Evolutionary conservation across 2,888 invertebrate species (phyloP).

Genomic region (Embidobia sp.): DNA sequence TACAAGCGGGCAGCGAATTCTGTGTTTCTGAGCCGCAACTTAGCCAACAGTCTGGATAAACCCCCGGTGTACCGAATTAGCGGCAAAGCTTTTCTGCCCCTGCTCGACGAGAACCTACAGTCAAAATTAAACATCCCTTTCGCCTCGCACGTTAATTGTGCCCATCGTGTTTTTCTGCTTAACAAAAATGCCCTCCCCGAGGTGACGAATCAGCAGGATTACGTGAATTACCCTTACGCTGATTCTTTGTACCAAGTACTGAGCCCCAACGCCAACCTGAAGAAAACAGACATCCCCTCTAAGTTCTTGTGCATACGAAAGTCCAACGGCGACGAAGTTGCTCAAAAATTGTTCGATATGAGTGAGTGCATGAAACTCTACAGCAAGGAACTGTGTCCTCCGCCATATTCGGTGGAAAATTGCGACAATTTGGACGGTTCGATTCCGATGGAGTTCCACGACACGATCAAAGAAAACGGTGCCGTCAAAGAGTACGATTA

Average conservation of each 20-base stretch:
- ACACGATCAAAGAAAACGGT: not conserved
- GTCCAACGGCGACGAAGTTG: conserved; percentile 6
- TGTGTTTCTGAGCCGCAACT: too few relatives aligned
- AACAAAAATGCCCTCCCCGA: conserved; percentile 33
- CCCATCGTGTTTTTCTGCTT: conserved; percentile 49
- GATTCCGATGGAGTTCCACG: conserved; percentile 34
- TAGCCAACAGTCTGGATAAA: not conserved
- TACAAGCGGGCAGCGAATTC: not conserved
- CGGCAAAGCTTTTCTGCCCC: conserved; percentile 14
- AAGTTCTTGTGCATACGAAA: conserved; percentile 27
- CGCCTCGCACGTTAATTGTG: conserved; percentile 57
- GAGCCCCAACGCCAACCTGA: not conserved
- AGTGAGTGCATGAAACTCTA: conserved; percentile 67
- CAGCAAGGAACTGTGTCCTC: conserved; percentile 59
- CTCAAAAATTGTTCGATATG: conserved; percentile 44
- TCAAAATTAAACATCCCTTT: conserved; percentile 66
- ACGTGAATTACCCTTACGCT: conserved; percentile 11
- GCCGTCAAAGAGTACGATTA: too few relatives aligned
- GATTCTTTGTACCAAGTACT: conserved; percentile 27
- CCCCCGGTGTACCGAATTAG: conserved; percentile 6
- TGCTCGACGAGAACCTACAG: conserved; percentile 32
- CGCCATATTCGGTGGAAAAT: conserved; percentile 7
- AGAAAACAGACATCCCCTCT: not conserved
- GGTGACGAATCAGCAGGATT: not conserved
- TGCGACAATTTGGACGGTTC: conserved; percentile 23